Conservation (phyloP, 2,113 vertebrate genomes). For the Dromaius novaehollandiae region DNA sequence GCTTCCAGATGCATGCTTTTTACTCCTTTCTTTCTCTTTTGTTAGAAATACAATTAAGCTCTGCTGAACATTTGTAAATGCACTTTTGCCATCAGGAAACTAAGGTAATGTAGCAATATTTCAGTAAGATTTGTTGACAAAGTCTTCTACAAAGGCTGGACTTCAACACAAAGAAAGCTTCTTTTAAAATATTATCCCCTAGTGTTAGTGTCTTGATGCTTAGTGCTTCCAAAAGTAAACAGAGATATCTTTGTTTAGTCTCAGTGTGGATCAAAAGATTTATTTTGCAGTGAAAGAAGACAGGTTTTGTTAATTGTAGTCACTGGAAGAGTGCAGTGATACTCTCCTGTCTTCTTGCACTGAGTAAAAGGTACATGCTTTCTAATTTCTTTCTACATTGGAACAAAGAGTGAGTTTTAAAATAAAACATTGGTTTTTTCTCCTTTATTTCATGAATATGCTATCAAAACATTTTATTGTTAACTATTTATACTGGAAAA, state of each 20-base stretch:
- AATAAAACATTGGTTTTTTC: neutral
- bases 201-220: conserved; percentile 37
- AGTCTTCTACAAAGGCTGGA: neutral
- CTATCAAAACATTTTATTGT: neutral
- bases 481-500: neutral
- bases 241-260: conserved; percentile 69
- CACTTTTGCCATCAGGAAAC: neutral
- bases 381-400: neutral
- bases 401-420: neutral
- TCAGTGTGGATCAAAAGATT: conserved; percentile 48
- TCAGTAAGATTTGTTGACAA: conserved; percentile 3
- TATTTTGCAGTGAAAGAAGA: conserved; percentile 40
- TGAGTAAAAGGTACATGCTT: neutral
- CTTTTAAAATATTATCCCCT: conserved; percentile 46
- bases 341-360: neutral
- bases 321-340: neutral
- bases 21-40: neutral
- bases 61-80: neutral
- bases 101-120: neutral
- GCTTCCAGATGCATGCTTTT: neutral
- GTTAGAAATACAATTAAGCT: neutral
- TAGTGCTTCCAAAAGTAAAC: conserved; percentile 52
- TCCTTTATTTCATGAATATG: neutral
- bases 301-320: neutral
- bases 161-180: conserved; percentile 25